Evolutionary conservation across 2,113 vertebrate species (phyloP), one percentile per base, ranked within the genome.

Genomic region (Eolophus roseicapilla): DNA sequence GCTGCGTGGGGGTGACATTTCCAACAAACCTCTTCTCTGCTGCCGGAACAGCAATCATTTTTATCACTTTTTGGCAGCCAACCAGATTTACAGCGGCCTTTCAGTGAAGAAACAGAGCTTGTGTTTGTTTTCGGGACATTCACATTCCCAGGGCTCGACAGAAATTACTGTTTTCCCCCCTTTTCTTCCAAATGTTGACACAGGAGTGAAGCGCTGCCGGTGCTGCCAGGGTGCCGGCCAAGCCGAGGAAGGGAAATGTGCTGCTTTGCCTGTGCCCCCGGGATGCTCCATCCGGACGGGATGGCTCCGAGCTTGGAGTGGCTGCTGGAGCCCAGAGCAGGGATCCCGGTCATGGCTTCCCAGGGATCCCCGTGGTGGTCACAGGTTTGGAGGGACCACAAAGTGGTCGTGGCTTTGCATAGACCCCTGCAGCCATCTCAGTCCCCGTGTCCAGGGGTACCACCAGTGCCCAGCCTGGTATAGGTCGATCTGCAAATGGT

Each of bases 181-280:
- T 69, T 96, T 96, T 62, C 91, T 82, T 91, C 88, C 95, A 88
- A 94, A 95, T 95, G 96, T 96, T 96, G 95, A 97, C 94, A 92
- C 81, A 91, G 86, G 86, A 92, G 77, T 84, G 69, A 82, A 95
- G 86, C 35, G 3, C 80, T 86, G 92, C 70, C 75, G 78, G 44
- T n/a, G 84, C 95, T 96, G 92, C 91, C 91, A 86, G 85, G 79
- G 87, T 7, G 0, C 59, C 3, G 4, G 71, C 71, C 65, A 90
- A 65, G 82, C 39, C 47, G 68, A 79, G 87, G 21, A 82, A 63
- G 75, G 75, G 75, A 95, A 84, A 77, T 62, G 83, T 15, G 43
- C 64, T 67, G 53, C 87, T 86, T 35, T 46, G 83, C 39, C 60
- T 21, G 21, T 46, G 76, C 25, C 79, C 63, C n/a, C 1, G 10